A percentile compares a stretch with the other conserved stretches of the same genome.
Conservation (phyloP, 2,888 invertebrate genomes). For the Temnothorax ravouxi region DNA sequence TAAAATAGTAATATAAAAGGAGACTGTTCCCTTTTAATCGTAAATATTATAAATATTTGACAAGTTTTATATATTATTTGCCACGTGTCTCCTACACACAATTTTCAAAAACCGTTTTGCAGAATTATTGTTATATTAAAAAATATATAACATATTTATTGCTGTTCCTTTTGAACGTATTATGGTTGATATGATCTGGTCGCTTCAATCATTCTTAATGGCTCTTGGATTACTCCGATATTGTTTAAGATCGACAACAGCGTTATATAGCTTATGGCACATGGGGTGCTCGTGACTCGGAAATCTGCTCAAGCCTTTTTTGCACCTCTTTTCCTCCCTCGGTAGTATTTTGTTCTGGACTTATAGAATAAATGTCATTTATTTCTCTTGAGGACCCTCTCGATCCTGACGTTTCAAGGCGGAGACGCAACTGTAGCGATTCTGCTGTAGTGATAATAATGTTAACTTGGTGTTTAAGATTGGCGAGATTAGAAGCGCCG, state of each 20-base stretch:
- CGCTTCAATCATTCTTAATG: not conserved
- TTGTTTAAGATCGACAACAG: not conserved
- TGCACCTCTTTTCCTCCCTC: constrained; percentile 20
- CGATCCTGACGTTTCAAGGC: constrained; percentile 55
- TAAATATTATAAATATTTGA: constrained; percentile 16
- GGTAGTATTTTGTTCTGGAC: constrained; percentile 60
- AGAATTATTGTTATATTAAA: not conserved
- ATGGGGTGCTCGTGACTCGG: constrained; percentile 17
- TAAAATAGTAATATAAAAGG: constrained; percentile 37
- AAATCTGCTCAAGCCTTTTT: constrained; percentile 72
- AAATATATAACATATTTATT: constrained; percentile 12
- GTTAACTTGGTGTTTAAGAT: constrained; percentile 76
- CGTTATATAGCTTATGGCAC: not conserved
- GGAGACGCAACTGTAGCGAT: constrained; percentile 67
- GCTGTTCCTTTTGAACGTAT: not conserved
- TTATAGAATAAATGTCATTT: constrained; percentile 63
- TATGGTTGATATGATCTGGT: not conserved
- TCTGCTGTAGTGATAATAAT: constrained; percentile 76
- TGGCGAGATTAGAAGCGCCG: constrained; percentile 62
- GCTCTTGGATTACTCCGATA: constrained; percentile 7
- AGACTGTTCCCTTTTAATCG: constrained; percentile 21
- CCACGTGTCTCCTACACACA: not conserved
- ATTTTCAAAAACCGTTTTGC: constrained; percentile 1
- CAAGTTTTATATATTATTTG: constrained; percentile 7
- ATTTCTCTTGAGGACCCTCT: constrained; percentile 43